Percentiles rank a stretch among this genome's conserved stretches.
phyloP scores from a whole-genome alignment of 2,888 invertebrate species.

The Drosophila limbata region DNA sequence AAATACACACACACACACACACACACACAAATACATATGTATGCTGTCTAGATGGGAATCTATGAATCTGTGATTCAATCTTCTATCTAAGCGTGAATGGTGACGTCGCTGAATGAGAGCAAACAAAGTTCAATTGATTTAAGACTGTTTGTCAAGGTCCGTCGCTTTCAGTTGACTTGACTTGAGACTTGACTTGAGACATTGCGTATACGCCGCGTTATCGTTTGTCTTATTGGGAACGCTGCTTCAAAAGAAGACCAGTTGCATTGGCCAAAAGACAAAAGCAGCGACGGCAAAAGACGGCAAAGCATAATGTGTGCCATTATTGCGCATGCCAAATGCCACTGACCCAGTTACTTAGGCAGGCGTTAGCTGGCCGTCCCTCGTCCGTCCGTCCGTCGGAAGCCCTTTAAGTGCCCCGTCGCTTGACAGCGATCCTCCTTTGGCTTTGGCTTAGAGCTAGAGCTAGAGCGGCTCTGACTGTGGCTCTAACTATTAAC shows the following conservation, averaged over 20 bases:
- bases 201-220: slow-evolving; percentile 23
- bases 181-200: slow-evolving; percentile 3
- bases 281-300: slow-evolving; percentile 62
- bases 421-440: slow-evolving; percentile 71
- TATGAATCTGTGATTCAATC: slow-evolving; percentile 16
- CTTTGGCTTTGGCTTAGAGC: slow-evolving; percentile 25
- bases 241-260: slow-evolving; percentile 33
- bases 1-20: neutral
- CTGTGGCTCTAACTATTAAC: slow-evolving; percentile 10
- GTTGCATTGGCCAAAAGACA: slow-evolving; percentile 49
- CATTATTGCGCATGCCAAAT: slow-evolving; percentile 53
- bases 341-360: slow-evolving; percentile 79
- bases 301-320: slow-evolving; percentile 40
- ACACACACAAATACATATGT: slow-evolving; percentile 5
- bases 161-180: slow-evolving; percentile 1
- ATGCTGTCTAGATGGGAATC: slow-evolving; percentile 25
- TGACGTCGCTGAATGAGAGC: slow-evolving; percentile 37
- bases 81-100: neutral
- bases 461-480: slow-evolving; percentile 1
- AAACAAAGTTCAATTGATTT: slow-evolving; percentile 51
- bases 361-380: slow-evolving; percentile 34
- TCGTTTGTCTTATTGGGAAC: slow-evolving; percentile 37
- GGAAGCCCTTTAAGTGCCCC: slow-evolving; percentile 67
- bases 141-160: slow-evolving; percentile 62
- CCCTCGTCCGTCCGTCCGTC: slow-evolving; percentile 8